phyloP scores from a whole-genome alignment of 2,113 vertebrate species.

The Pelvicachromis taeniatus region DNA sequence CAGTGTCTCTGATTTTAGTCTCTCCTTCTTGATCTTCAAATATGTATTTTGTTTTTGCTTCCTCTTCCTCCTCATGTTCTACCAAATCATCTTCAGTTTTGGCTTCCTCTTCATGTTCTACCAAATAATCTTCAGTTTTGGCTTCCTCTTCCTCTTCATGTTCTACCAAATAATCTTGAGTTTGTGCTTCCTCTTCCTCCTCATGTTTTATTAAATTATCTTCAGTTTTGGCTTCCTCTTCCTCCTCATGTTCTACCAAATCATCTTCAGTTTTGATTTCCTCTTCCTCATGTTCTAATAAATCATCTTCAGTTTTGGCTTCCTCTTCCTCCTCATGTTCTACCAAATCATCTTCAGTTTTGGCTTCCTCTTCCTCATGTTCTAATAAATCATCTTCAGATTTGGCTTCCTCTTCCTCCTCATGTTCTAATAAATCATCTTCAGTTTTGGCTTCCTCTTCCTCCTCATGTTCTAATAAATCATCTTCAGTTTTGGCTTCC shows the following conservation, averaged over 20 bases:
- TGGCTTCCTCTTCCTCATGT: background rate
- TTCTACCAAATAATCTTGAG: too few relatives aligned
- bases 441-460: rapidly evolving
- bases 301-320: rapidly evolving
- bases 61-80: background rate
- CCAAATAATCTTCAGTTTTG: background rate
- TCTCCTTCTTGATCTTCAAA: background rate
- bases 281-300: background rate
- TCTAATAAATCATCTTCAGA: rapidly evolving
- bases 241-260: background rate
- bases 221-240: background rate
- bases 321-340: background rate
- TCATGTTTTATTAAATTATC: background rate
- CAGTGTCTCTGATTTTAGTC: background rate
- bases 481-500: rapidly evolving
- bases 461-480: rapidly evolving
- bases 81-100: background rate
- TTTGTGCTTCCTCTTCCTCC: too few relatives aligned
- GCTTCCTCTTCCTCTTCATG: background rate
- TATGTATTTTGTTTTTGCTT: background rate
- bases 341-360: too few relatives aligned
- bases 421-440: rapidly evolving
- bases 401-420: background rate
- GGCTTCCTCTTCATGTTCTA: background rate
- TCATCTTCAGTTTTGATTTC: background rate